Conservation (phyloP, 2,113 vertebrate species). For the Centropus bengalensis region DNA sequence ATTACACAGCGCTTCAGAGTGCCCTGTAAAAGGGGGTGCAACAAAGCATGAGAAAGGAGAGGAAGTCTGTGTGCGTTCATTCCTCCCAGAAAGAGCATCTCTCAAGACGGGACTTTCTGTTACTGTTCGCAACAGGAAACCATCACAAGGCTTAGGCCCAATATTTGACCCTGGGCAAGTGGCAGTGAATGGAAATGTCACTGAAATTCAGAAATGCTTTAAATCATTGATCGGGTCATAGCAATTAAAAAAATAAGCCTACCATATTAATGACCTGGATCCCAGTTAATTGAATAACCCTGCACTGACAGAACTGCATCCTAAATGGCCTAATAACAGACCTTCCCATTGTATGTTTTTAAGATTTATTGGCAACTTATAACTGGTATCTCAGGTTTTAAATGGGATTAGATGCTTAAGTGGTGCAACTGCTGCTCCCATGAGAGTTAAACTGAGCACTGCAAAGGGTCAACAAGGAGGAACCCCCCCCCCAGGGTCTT, state of each 20-base stretch:
- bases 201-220: constrained; percentile 4
- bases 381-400: background rate
- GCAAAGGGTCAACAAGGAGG: background rate
- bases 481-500: background rate
- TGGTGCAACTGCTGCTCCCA: background rate
- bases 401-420: background rate
- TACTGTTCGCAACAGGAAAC: background rate
- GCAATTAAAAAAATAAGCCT: background rate
- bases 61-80: background rate
- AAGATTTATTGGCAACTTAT: constrained; percentile 15
- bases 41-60: accelerated
- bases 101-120: background rate
- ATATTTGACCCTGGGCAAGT: background rate
- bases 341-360: background rate
- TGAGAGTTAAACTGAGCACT: background rate
- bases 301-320: background rate
- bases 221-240: background rate
- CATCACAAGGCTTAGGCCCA: background rate
- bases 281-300: constrained; percentile 12
- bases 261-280: background rate
- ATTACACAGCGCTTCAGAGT: background rate
- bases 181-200: background rate
- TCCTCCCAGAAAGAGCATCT: background rate
- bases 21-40: background rate
- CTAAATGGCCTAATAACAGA: background rate